phyloP scores from a whole-genome alignment of 1,140 invertebrate genomes.

The Zaprionus ghesquierei region DNA sequence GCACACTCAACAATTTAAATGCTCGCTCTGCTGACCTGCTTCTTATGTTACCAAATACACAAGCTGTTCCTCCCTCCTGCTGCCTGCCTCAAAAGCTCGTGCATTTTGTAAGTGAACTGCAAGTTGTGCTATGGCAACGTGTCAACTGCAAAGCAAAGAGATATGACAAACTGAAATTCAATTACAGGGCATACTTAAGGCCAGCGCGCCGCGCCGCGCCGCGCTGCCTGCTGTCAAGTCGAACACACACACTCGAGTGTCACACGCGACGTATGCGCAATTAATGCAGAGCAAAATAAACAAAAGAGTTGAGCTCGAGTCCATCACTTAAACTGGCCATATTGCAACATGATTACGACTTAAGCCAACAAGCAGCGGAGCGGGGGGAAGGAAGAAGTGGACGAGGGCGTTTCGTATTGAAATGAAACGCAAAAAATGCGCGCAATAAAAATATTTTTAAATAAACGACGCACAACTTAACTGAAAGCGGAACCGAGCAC shows the following conservation, averaged over 20 bases:
- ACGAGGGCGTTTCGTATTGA: constrained; percentile 47
- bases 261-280: constrained; percentile 68
- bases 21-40: constrained; percentile 5
- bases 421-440: constrained; percentile 71
- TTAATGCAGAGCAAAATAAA: constrained; percentile 56
- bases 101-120: constrained; percentile 15
- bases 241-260: constrained; percentile 11
- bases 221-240: neutral
- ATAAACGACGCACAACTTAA: constrained; percentile 65
- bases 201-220: neutral
- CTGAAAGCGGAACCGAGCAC: constrained; percentile 36
- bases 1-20: neutral
- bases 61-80: neutral
- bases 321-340: constrained; percentile 68
- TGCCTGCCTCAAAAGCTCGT: neutral
- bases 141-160: constrained; percentile 18
- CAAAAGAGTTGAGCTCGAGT: constrained; percentile 29
- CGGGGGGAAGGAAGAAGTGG: neutral
- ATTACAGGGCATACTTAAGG: constrained; percentile 28
- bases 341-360: constrained; percentile 68
- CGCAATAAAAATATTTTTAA: constrained; percentile 71
- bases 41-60: neutral
- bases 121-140: constrained; percentile 34
- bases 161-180: constrained; percentile 12
- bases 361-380: constrained; percentile 32